Conservation (phyloP, 2,888 invertebrate species). For the Ceramica pisi region DNA sequence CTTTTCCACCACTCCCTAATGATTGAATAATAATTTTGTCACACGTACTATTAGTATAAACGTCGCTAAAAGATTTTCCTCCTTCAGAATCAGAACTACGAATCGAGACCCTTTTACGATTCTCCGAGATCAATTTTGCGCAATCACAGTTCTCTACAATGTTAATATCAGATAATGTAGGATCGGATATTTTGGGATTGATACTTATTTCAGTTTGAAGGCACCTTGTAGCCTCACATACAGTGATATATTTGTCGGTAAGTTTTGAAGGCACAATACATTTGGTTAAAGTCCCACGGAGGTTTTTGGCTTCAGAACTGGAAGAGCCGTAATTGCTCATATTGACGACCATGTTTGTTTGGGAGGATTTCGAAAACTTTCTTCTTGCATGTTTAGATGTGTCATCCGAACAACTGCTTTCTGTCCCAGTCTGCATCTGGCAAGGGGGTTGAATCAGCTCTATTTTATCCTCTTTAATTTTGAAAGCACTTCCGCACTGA, state of each 20-base stretch:
- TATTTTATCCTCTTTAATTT: constrained; percentile 38
- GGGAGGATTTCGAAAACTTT: constrained; percentile 79
- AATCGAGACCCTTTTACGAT: constrained; percentile 69
- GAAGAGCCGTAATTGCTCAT: constrained; percentile 63
- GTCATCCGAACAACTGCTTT: constrained; percentile 58
- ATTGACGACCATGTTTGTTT: constrained; percentile 78
- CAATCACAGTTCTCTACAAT: constrained; percentile 77
- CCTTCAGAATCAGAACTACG: constrained; percentile 55
- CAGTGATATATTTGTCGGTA: constrained; percentile 41
- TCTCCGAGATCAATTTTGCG: constrained; percentile 76
- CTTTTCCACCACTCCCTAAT: constrained; percentile 16
- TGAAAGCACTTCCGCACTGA: constrained; percentile 55
- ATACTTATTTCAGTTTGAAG: constrained; percentile 87
- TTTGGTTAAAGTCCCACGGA: constrained; percentile 42
- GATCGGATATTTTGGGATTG: constrained; percentile 84
- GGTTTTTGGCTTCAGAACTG: constrained; percentile 48
- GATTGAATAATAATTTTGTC: constrained; percentile 47
- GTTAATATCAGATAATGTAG: constrained; percentile 81
- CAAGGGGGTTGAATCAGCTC: constrained; percentile 51
- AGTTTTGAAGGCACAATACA: constrained; percentile 29
- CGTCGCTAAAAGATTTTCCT: constrained; percentile 52
- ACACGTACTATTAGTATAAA: constrained; percentile 48
- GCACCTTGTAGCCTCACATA: constrained; percentile 80
- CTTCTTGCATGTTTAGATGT: constrained; percentile 60
- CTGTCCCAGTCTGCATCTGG: constrained; percentile 33